Evolutionary conservation across 2,888 invertebrate genomes (phyloP).

Genomic region (Eubasilissa splendida): DNA sequence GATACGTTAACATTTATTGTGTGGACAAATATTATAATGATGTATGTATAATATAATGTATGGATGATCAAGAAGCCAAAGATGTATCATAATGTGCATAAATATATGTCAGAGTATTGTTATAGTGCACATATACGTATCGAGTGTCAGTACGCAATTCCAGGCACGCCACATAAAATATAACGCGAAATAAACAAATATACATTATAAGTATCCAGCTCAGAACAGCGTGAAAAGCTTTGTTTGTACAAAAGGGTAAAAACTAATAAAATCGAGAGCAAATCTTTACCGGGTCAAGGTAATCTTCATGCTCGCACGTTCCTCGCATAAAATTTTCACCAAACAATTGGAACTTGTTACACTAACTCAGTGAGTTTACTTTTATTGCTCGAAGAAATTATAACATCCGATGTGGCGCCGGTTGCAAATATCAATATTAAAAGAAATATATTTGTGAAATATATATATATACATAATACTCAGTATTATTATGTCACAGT

Average conservation of each 20-base stretch:
- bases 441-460: too few species aligned
- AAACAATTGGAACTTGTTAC: conserved; percentile 39
- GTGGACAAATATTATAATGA: too few species aligned
- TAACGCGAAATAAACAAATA: background rate
- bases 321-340: conserved; percentile 43
- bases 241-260: background rate
- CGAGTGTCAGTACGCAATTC: background rate
- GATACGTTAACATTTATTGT: too few species aligned
- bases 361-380: conserved; percentile 2
- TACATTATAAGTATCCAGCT: background rate
- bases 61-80: too few species aligned
- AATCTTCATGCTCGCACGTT: conserved; percentile 52
- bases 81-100: too few species aligned
- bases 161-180: background rate
- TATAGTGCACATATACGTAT: background rate
- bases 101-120: too few species aligned
- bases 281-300: conserved; percentile 50
- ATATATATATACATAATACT: too few species aligned
- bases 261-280: conserved; percentile 25
- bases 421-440: too few species aligned
- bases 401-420: too few species aligned
- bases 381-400: too few species aligned
- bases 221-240: background rate
- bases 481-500: too few species aligned
- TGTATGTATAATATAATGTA: too few species aligned